Conservation (phyloP, 1,140 invertebrate genomes). For the Ruditapes philippinarum region DNA sequence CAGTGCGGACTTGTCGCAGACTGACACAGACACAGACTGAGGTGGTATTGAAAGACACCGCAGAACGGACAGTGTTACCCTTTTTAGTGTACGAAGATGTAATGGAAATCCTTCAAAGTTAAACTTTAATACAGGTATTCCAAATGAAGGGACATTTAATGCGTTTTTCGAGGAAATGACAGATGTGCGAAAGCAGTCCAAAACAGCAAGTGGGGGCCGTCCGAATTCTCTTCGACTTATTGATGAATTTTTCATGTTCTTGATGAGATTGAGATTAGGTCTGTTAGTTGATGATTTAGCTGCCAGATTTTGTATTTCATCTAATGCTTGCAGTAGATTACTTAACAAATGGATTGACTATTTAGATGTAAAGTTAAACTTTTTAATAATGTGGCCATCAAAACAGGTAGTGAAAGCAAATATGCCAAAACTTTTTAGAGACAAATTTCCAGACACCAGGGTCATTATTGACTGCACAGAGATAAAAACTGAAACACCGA, state of each 20-base stretch:
- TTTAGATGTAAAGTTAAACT: conserved; percentile 3
- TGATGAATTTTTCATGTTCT: conserved; percentile 50
- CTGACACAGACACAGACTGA: neutral
- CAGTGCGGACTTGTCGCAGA: neutral
- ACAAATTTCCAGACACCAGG: conserved; percentile 1
- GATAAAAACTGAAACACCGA: conserved; percentile 46
- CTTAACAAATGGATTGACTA: conserved; percentile 41
- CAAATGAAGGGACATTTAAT: conserved; percentile 21
- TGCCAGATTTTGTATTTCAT: conserved; percentile 31
- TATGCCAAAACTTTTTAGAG: conserved; percentile 25
- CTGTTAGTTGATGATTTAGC: conserved; percentile 46
- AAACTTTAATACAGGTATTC: conserved; percentile 35
- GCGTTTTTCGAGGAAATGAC: conserved; percentile 34
- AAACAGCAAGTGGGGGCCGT: neutral
- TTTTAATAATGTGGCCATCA: conserved; percentile 40
- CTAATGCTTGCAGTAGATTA: neutral
- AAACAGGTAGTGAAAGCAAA: neutral
- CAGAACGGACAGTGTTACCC: neutral
- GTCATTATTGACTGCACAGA: conserved; percentile 61
- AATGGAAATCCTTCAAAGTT: neutral
- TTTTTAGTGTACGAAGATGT: conserved; percentile 36
- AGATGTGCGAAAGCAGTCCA: neutral
- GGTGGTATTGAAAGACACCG: neutral
- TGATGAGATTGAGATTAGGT: conserved; percentile 33
- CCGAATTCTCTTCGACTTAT: neutral